Evolutionary conservation across 2,113 vertebrate species (phyloP).

Genomic region (Callaeas wilsoni): DNA sequence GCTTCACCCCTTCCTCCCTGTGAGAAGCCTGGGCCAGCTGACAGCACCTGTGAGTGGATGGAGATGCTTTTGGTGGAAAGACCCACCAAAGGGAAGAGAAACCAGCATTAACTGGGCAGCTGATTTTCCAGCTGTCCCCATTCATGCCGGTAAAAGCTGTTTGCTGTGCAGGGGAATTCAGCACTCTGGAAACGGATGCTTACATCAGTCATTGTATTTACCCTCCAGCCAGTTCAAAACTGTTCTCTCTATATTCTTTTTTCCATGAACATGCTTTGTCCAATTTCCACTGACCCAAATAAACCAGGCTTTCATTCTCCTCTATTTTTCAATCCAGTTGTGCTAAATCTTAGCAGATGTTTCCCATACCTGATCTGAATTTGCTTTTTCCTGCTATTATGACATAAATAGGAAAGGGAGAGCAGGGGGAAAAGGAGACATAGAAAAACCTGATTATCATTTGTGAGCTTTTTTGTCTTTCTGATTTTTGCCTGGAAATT

Average conservation of each 20-base stretch:
- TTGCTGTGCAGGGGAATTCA: not conserved
- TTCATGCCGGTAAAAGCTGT: not conserved
- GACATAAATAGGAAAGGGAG: not conserved
- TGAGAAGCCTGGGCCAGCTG: not conserved
- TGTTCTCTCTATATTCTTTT: not conserved
- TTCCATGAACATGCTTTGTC: not conserved
- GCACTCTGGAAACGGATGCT: not conserved
- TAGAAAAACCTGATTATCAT: not conserved
- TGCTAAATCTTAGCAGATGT: not conserved
- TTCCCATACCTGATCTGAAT: not conserved
- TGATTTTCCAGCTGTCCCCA: not conserved
- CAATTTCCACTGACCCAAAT: slow-evolving; percentile 24
- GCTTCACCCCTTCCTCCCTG: not conserved
- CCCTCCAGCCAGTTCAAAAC: not conserved
- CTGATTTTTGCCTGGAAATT: not conserved
- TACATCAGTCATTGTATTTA: not conserved
- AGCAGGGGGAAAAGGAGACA: fast-evolving
- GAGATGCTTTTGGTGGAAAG: not conserved
- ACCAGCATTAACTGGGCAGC: not conserved
- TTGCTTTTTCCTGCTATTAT: not conserved
- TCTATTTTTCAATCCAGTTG: not conserved
- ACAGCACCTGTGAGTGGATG: not conserved
- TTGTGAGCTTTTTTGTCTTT: not conserved
- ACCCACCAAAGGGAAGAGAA: not conserved
- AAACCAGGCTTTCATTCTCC: not conserved